Evolutionary conservation across 2,888 invertebrate genomes (phyloP).

Genomic region (Chelonus formosanus): DNA sequence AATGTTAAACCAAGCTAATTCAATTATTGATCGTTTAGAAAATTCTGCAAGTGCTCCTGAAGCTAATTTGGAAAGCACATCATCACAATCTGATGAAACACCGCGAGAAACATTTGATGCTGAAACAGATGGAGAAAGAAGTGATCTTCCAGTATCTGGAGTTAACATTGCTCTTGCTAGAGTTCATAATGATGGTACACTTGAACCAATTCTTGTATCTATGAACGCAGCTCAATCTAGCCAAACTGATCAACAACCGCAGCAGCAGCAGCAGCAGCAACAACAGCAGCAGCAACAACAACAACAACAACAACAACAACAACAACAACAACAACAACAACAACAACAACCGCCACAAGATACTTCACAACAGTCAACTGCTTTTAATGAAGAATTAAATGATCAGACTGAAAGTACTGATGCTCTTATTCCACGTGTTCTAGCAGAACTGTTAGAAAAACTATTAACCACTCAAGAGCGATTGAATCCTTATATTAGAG

Average conservation of each 20-base stretch:
- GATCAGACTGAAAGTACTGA: slow-evolving; percentile 32
- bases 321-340: slow-evolving; percentile 33
- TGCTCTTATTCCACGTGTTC: slow-evolving; percentile 66
- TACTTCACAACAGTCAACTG: slow-evolving; percentile 29
- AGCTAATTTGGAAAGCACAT: not conserved
- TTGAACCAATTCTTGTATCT: too few species aligned
- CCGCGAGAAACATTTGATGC: not conserved
- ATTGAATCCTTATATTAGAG: slow-evolving; percentile 74
- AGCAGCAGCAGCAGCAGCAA: slow-evolving; percentile 29
- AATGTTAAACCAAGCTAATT: slow-evolving; percentile 66
- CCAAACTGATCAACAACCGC: not conserved
- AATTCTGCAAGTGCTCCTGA: slow-evolving; percentile 49
- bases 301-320: slow-evolving; percentile 33
- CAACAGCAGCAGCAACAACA: slow-evolving; percentile 18
- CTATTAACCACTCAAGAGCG: slow-evolving; percentile 69
- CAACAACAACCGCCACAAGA: slow-evolving; percentile 39
- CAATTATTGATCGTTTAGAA: slow-evolving; percentile 66
- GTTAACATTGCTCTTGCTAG: too few species aligned
- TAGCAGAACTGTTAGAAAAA: slow-evolving; percentile 69
- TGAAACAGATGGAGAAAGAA: slow-evolving; percentile 28
- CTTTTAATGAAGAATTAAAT: not conserved
- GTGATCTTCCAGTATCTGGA: too few species aligned
- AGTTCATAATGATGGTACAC: too few species aligned
- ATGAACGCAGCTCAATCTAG: not conserved
- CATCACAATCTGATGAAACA: not conserved